Base-by-base conservation (phyloP, 2,797 vertebrate genomes). In the Pachyuromys duprasi region DNA sequence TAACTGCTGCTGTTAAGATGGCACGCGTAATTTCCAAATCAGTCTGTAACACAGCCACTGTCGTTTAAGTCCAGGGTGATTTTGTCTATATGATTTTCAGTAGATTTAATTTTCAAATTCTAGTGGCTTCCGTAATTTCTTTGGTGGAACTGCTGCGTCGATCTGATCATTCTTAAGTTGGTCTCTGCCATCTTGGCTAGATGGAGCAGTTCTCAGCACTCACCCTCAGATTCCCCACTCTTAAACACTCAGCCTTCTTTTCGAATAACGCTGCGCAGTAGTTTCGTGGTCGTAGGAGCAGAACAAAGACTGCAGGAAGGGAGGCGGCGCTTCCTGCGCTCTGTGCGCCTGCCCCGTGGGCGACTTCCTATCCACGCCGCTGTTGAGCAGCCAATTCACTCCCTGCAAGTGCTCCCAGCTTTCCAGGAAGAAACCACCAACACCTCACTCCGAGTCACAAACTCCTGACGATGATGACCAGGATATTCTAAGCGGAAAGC, bases 231-330 rank as follows among this genome's bases (percentile, higher is more conserved):
- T 97, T 90, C 83, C 89, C 94, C 89, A 95, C 90, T 67, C 94
- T 57, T 72, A 97, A 95, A 26, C 36, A 90, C 39, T 84, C 95
- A 14, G 74, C 62, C 26, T 94, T 91, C 95, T 97, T 95, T 93
- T 92, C 2, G 83, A 90, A 96, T 91, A 13, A 97, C 84, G 33
- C 82, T 95, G 72, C 28, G 45, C n/a, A 89, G 75, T 67, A 91
- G 97, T 57, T 69, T 63, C 33, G 97, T 97, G 81, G 98, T 49
- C 98, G 65, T 96, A 97, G 92, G 98, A 89, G 95, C 94, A 98
- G 90, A 98, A 97, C 65, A 99, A 98, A 92, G 98, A 96, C 42
- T 98, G 89, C 57, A 88, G 33, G 31, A 97, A 96, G 76, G 98
- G 96, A 97, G 98, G 98, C 93, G 98, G 97, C 96, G 9, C 67